A percentile compares a stretch with the other conserved stretches of the same genome.
phyloP scores from a whole-genome alignment of 2,113 vertebrate genomes.

The Rattus norvegicus region DNA sequence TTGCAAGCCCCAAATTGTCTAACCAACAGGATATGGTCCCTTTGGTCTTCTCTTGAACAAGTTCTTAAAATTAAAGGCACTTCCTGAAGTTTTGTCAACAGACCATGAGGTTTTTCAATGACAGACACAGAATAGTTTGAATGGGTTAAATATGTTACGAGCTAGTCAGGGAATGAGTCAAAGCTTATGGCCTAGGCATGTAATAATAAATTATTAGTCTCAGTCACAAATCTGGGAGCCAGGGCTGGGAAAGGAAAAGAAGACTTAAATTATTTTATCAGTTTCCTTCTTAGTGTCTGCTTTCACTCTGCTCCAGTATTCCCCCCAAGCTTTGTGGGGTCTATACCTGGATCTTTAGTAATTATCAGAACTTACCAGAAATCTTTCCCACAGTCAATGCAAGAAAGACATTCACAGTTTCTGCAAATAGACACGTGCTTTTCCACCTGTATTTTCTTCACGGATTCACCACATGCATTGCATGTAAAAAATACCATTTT shows the following conservation, averaged over 20 bases:
- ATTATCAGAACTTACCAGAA: constrained; percentile 90
- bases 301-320: neutral
- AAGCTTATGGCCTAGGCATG: too few species aligned
- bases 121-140: too few species aligned
- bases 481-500: constrained; percentile 98
- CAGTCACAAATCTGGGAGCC: too few species aligned
- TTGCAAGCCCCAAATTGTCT: neutral
- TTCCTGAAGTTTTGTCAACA: neutral
- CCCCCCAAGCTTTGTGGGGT: neutral
- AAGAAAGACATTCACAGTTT: constrained; percentile 92
- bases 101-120: neutral
- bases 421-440: constrained; percentile 92
- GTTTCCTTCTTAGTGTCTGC: neutral
- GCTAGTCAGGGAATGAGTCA: too few species aligned
- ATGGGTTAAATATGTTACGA: too few species aligned
- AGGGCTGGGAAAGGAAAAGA: too few species aligned
- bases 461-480: constrained; percentile 93
- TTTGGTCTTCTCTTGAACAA: neutral
- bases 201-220: too few species aligned
- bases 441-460: constrained; percentile 96
- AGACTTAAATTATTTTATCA: too few species aligned
- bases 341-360: neutral
- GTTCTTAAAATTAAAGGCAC: neutral
- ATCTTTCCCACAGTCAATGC: constrained; percentile 97
- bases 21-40: fast-evolving